Evolutionary conservation across 2,797 vertebrate genomes (phyloP).

Genomic region (Falco biarmicus): DNA sequence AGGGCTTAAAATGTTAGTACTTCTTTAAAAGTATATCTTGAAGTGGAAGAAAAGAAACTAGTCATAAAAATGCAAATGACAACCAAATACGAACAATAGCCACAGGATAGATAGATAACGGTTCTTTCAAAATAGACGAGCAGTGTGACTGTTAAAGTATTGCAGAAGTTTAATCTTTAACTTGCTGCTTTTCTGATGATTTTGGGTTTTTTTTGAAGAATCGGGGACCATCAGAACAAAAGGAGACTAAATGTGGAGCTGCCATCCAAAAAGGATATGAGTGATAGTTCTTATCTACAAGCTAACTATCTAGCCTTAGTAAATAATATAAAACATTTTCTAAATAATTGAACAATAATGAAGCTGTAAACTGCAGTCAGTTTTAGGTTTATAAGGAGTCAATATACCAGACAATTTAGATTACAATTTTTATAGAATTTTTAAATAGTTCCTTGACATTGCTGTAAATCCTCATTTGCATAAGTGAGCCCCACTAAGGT

Average conservation of each 20-base stretch:
- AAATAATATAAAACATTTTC: neutral
- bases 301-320: neutral
- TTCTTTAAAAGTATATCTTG: neutral
- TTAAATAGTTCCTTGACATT: neutral
- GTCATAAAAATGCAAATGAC: neutral
- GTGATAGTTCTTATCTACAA: neutral
- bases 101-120: neutral
- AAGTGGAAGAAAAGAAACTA: neutral
- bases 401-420: neutral
- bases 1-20: neutral
- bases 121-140: neutral
- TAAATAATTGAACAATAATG: neutral
- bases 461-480: neutral
- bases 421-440: neutral
- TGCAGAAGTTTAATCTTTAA: neutral
- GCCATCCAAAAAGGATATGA: neutral
- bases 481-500: neutral
- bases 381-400: neutral
- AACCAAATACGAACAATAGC: neutral
- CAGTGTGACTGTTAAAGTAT: neutral
- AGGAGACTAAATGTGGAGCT: neutral
- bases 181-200: neutral
- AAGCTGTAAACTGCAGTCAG: neutral
- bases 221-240: neutral
- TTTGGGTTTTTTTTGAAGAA: neutral